A percentile compares a stretch with the other conserved stretches of the same genome.
Conservation (phyloP, 1,140 invertebrate genomes). For the Drosophila repletoides region DNA sequence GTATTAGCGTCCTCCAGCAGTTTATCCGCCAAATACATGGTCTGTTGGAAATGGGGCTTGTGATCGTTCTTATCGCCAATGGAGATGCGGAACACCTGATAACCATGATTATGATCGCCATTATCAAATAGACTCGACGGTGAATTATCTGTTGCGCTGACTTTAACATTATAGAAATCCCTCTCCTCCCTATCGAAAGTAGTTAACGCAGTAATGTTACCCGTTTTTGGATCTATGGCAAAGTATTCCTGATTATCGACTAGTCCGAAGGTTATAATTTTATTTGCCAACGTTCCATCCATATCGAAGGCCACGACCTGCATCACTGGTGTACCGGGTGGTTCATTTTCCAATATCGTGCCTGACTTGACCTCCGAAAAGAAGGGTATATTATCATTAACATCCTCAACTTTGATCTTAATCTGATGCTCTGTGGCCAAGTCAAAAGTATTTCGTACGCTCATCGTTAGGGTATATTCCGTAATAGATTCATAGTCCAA, state of each 20-base stretch:
- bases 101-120: slow-evolving; percentile 87
- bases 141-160: slow-evolving; percentile 92
- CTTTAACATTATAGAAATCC: slow-evolving; percentile 91
- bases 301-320: slow-evolving; percentile 93
- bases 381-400: slow-evolving; percentile 93
- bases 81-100: slow-evolving; percentile 91
- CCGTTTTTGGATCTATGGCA: slow-evolving; percentile 90
- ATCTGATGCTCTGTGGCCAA: slow-evolving; percentile 90
- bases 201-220: slow-evolving; percentile 90
- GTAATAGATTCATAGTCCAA: slow-evolving; percentile 93
- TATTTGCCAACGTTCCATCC: slow-evolving; percentile 92
- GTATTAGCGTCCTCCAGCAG: slow-evolving; percentile 92
- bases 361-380: slow-evolving; percentile 90
- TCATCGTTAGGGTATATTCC: slow-evolving; percentile 91
- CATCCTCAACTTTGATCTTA: slow-evolving; percentile 90
- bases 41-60: slow-evolving; percentile 89
- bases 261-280: slow-evolving; percentile 90
- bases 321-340: slow-evolving; percentile 90
- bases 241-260: slow-evolving; percentile 88
- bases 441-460: slow-evolving; percentile 91
- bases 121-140: slow-evolving; percentile 88
- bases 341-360: slow-evolving; percentile 92
- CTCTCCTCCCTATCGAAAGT: slow-evolving; percentile 91
- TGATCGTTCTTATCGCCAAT: slow-evolving; percentile 97
- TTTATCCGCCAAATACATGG: slow-evolving; percentile 88